Percentiles rank a stretch among this genome's conserved stretches.
phyloP scores from a whole-genome alignment of 2,113 vertebrate species.

The Hydropotes inermis region DNA sequence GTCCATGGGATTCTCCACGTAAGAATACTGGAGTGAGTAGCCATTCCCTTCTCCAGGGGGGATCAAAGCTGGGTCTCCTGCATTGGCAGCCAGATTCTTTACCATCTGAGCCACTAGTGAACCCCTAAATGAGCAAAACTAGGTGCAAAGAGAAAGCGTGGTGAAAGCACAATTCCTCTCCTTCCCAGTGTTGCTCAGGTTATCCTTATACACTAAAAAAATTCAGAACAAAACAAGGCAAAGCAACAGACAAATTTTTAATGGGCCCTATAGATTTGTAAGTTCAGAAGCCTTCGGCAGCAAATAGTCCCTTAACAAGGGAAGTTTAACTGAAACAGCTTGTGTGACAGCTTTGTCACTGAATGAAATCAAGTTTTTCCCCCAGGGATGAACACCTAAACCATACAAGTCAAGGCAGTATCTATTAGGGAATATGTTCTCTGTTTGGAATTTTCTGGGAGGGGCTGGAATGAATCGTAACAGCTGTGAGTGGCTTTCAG shows the following conservation, averaged over 20 bases:
- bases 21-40: not conserved
- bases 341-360: not conserved
- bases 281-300: not conserved
- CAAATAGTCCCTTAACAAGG: not conserved
- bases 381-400: not conserved
- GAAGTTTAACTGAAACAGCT: not conserved
- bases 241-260: not conserved
- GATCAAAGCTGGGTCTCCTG: not conserved
- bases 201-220: not conserved
- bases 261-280: not conserved
- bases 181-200: not conserved
- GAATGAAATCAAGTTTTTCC: not conserved
- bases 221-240: not conserved
- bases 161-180: not conserved
- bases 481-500: conserved; percentile 47
- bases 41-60: not conserved
- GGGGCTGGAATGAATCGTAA: conserved; percentile 8
- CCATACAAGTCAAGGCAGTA: not conserved
- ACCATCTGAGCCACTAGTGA: not conserved
- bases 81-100: not conserved
- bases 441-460: conserved; percentile 55
- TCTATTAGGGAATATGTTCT: conserved; percentile 7
- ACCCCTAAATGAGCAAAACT: not conserved
- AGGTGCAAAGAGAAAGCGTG: not conserved
- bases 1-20: not conserved